Evolutionary conservation across 2,113 vertebrate species (phyloP).

Genomic region (Elephas maximus): DNA sequence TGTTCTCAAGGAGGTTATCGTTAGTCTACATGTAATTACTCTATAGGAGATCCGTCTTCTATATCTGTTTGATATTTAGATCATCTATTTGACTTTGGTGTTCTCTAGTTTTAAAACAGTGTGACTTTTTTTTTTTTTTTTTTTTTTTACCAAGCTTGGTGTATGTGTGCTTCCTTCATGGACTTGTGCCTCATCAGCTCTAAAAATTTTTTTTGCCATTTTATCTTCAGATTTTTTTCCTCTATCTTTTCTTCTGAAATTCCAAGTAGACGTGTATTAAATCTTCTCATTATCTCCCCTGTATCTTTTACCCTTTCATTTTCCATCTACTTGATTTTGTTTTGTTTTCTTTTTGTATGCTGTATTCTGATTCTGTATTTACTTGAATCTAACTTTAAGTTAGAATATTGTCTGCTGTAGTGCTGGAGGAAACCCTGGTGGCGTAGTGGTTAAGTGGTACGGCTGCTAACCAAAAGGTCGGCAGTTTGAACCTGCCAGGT

Average conservation of each 20-base stretch:
- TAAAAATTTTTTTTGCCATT: neutral
- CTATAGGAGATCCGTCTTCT: neutral
- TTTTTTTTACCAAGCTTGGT: neutral
- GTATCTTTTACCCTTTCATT: neutral
- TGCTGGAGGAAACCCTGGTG: too few species aligned
- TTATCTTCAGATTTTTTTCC: neutral
- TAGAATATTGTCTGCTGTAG: too few species aligned
- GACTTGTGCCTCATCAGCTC: neutral
- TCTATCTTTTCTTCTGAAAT: neutral
- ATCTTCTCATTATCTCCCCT: neutral
- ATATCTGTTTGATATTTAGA: slow-evolving; percentile 1
- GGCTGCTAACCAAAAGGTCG: too few species aligned
- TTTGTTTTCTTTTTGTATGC: neutral
- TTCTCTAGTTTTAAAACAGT: neutral
- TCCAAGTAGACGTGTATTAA: neutral
- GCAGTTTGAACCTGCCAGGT: too few species aligned
- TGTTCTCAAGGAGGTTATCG: neutral
- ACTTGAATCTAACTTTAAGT: neutral
- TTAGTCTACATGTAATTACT: neutral
- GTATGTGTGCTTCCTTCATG: neutral
- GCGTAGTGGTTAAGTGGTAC: too few species aligned
- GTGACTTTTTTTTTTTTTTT: neutral
- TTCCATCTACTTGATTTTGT: neutral
- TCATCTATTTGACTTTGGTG: slow-evolving; percentile 52
- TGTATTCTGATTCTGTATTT: neutral